Conservation (phyloP, 2,797 vertebrate genomes). For the Xenentodon cancila region DNA sequence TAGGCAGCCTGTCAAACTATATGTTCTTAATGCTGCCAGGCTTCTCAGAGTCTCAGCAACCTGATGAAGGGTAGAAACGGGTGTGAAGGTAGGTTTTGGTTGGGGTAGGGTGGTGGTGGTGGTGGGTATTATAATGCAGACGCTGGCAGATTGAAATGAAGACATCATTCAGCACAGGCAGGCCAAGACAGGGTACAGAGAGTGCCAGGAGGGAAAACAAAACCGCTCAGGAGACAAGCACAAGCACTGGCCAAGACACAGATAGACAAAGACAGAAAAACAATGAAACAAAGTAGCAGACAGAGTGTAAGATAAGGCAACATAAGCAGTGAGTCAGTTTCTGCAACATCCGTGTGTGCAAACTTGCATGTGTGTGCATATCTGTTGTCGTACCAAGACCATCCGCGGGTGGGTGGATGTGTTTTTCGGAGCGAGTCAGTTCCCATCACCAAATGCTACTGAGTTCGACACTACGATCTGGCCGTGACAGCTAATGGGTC, state of each 20-base stretch:
- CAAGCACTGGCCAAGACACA: constrained; percentile 35
- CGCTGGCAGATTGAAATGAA: constrained; percentile 40
- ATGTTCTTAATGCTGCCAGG: constrained; percentile 2
- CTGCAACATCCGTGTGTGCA: constrained; percentile 14
- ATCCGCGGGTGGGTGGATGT: constrained; percentile 20
- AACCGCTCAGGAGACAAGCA: constrained; percentile 39
- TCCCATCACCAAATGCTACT: constrained; percentile 34
- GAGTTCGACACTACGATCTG: constrained; percentile 27
- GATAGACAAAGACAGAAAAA: constrained; percentile 25
- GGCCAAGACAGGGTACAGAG: constrained; percentile 35
- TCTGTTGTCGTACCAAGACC: background rate
- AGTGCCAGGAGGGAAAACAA: constrained; percentile 34
- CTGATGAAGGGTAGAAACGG: background rate
- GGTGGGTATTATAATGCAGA: constrained; percentile 16
- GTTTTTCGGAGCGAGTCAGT: constrained; percentile 29
- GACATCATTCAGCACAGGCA: constrained; percentile 41
- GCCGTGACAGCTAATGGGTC: constrained; percentile 1
- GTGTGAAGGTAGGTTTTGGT: background rate
- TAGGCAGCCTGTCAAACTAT: constrained; percentile 11
- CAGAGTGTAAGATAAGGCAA: constrained; percentile 8
- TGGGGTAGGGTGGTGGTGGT: background rate
- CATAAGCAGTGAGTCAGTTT: constrained; percentile 1
- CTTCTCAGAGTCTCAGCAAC: constrained; percentile 19
- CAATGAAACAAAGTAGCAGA: constrained; percentile 22
- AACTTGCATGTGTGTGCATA: background rate